Conservation (phyloP, 2,113 vertebrate species). For the Sula dactylatra region DNA sequence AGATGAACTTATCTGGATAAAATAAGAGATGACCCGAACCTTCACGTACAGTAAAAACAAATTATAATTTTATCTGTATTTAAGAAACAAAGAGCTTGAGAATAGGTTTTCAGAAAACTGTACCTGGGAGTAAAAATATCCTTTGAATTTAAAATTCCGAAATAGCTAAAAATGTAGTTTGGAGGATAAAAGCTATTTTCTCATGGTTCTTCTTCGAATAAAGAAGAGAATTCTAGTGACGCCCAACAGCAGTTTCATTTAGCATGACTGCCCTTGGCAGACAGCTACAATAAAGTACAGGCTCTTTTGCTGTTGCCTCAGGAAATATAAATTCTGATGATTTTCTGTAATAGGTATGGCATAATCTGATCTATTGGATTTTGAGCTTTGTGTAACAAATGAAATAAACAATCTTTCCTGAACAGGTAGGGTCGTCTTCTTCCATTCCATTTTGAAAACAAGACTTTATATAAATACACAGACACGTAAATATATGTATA, state of each 20-base stretch:
- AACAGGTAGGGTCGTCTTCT: not conserved
- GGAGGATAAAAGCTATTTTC: not conserved
- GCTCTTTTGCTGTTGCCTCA: not conserved
- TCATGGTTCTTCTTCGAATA: not conserved
- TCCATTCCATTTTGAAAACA: not conserved
- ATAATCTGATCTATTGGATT: not conserved
- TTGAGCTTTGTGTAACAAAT: not conserved
- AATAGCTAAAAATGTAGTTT: not conserved
- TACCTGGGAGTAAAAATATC: not conserved
- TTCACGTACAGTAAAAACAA: not conserved
- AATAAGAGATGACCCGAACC: not conserved
- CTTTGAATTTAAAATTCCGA: not conserved
- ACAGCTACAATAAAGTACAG: not conserved
- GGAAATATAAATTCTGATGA: not conserved
- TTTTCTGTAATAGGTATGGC: not conserved
- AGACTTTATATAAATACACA: not conserved
- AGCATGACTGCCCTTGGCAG: not conserved
- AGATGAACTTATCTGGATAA: not conserved
- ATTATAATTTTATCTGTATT: not conserved
- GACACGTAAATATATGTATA: not conserved
- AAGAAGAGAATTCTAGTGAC: not conserved
- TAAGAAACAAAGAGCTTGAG: not conserved
- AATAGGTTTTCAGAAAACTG: not conserved
- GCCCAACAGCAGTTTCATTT: not conserved
- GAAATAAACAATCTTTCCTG: not conserved